Evolutionary conservation across 2,888 invertebrate genomes (phyloP).

Genomic region (Xylota segnis): DNA sequence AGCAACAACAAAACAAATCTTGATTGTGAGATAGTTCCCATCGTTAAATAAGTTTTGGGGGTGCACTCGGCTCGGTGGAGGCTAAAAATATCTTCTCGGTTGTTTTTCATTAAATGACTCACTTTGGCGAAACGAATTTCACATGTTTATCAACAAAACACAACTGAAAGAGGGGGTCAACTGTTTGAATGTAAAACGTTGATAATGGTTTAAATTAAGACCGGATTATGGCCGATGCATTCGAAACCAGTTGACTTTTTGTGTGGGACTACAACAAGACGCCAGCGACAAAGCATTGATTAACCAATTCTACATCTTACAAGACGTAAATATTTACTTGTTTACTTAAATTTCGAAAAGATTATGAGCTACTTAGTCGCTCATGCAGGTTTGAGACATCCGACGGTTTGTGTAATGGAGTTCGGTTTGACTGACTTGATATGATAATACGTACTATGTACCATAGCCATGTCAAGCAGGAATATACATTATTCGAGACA

Average conservation of each 20-base stretch:
- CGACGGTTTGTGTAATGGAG: no score
- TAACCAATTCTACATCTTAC: not conserved
- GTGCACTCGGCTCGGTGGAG: not conserved
- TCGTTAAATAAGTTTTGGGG: not conserved
- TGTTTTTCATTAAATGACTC: constrained; percentile 12
- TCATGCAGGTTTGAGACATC: no score
- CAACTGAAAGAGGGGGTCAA: constrained; percentile 5
- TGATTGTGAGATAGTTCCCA: constrained; percentile 17
- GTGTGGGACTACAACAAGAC: not conserved
- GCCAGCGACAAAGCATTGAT: not conserved
- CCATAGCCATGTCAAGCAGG: no score
- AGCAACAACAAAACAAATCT: not conserved
- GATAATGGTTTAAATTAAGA: not conserved
- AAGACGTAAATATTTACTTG: not conserved
- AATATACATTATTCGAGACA: no score
- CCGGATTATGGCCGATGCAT: not conserved
- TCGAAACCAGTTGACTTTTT: not conserved
- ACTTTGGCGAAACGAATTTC: not conserved
- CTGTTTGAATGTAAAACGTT: not conserved
- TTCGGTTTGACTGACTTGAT: no score
- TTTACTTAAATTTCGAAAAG: not conserved
- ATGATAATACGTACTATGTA: no score
- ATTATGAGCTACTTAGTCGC: no score
- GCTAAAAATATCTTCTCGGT: not conserved
- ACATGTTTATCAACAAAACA: constrained; percentile 9